Conservation (phyloP, 30 jellyfish, hydroid and myxozoan genomes). For the Turritopsis rubra region DNA sequence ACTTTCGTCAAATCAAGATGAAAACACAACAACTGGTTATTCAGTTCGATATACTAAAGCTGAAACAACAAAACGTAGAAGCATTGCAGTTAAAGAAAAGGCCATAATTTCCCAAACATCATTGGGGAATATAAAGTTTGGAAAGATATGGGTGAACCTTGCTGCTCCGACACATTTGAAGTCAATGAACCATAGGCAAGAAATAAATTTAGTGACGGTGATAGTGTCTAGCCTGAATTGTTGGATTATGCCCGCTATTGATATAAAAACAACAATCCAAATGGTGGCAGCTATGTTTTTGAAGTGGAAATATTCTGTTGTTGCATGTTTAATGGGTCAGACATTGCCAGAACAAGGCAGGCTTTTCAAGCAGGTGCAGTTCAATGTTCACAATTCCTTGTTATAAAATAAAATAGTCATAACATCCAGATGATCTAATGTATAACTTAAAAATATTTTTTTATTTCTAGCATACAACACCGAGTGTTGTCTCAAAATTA, state of each 20-base stretch:
- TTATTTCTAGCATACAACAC: conserved; percentile 54
- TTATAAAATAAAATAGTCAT: too few species aligned
- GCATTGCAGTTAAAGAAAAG: background rate
- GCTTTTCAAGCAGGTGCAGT: conserved; percentile 63
- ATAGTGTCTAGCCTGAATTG: conserved; percentile 65
- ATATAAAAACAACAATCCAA: conserved; percentile 26
- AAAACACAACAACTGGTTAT: background rate
- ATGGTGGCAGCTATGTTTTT: background rate
- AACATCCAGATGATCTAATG: too few species aligned
- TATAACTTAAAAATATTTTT: too few species aligned
- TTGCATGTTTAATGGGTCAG: conserved; percentile 79
- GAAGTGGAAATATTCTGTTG: conserved; percentile 43
- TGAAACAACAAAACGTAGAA: background rate
- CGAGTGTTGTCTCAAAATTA: conserved; percentile 53
- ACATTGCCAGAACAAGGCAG: conserved; percentile 89
- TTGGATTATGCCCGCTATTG: conserved; percentile 79
- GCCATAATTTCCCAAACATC: background rate
- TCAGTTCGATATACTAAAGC: background rate
- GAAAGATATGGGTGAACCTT: conserved; percentile 64
- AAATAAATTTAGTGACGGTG: conserved; percentile 62
- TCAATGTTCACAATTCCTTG: background rate
- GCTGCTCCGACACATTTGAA: conserved; percentile 83
- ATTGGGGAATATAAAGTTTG: conserved; percentile 35
- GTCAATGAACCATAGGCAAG: conserved; percentile 50
- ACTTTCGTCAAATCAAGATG: conserved; percentile 1